Conservation (phyloP, 2,113 vertebrate species). For the Ploceus nigricollis region DNA sequence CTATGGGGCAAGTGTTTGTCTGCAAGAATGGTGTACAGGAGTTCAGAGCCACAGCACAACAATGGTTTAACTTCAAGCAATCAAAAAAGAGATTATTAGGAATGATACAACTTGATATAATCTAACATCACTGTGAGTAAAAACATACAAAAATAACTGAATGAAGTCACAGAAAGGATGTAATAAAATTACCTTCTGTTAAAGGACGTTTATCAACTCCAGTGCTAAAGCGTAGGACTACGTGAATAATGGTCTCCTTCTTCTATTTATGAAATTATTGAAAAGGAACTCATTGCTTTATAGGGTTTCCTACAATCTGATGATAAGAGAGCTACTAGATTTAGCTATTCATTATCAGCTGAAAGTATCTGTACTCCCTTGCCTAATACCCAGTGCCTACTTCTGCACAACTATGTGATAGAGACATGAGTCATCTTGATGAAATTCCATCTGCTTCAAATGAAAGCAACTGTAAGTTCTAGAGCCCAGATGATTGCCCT, state of each 20-base stretch:
- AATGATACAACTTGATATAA: background rate
- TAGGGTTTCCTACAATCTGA: background rate
- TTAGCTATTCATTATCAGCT: background rate
- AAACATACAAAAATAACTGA: background rate
- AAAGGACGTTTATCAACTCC: background rate
- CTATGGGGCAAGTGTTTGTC: background rate
- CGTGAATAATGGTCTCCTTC: background rate
- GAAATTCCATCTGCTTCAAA: background rate
- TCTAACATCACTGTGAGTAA: background rate
- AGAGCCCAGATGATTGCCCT: background rate
- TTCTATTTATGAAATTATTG: background rate
- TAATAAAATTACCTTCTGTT: background rate
- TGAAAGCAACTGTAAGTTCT: background rate
- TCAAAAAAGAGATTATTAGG: background rate
- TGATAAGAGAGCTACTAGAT: background rate
- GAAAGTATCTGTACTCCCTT: background rate
- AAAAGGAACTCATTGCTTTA: background rate
- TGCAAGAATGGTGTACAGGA: background rate
- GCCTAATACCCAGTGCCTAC: background rate
- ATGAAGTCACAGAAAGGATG: background rate
- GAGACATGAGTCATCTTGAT: background rate
- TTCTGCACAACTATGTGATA: background rate
- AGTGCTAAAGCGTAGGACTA: rapidly evolving
- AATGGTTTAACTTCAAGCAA: background rate
- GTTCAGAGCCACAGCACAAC: background rate